A percentile compares a stretch with the other conserved stretches of the same genome.
phyloP scores from a whole-genome alignment of 1,140 invertebrate species.

The Plutomurus gul region DNA sequence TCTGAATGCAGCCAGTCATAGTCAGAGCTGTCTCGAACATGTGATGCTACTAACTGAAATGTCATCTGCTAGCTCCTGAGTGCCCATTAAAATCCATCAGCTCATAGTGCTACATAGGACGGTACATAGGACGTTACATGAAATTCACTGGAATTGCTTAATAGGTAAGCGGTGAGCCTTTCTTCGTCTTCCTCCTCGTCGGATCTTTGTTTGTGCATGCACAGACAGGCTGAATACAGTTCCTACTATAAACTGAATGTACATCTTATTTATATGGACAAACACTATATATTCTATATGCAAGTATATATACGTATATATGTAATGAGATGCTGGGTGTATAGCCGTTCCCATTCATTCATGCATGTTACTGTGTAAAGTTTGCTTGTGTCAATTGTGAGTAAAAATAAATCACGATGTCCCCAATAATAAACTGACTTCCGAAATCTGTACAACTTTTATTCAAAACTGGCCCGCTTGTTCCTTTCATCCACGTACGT shows the following conservation, averaged over 20 bases:
- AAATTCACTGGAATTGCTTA: slow-evolving; percentile 3
- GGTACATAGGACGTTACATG: not conserved
- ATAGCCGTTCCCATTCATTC: no score
- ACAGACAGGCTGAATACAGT: no score
- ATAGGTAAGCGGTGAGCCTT: no score
- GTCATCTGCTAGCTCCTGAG: slow-evolving; percentile 11
- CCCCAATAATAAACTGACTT: not conserved
- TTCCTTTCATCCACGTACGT: slow-evolving; percentile 26
- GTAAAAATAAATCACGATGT: not conserved
- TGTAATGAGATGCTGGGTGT: not conserved
- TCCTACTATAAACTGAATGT: no score
- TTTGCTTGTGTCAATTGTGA: not conserved
- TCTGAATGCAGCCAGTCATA: slow-evolving; percentile 16
- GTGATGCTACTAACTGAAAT: slow-evolving; percentile 20
- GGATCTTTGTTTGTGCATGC: no score
- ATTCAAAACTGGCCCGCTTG: slow-evolving; percentile 32
- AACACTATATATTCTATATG: no score
- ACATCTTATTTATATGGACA: no score
- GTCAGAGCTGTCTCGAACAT: slow-evolving; percentile 18
- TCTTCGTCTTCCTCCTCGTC: no score
- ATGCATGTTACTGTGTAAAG: no score
- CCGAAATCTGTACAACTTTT: slow-evolving; percentile 34
- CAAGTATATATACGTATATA: not conserved
- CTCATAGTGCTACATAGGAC: not conserved
- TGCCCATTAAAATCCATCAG: slow-evolving; percentile 13